Percentiles rank a stretch among this genome's conserved stretches.
Evolutionary conservation across 1,140 invertebrate genomes (phyloP).

Genomic region (Brachionus paranguensis): DNA sequence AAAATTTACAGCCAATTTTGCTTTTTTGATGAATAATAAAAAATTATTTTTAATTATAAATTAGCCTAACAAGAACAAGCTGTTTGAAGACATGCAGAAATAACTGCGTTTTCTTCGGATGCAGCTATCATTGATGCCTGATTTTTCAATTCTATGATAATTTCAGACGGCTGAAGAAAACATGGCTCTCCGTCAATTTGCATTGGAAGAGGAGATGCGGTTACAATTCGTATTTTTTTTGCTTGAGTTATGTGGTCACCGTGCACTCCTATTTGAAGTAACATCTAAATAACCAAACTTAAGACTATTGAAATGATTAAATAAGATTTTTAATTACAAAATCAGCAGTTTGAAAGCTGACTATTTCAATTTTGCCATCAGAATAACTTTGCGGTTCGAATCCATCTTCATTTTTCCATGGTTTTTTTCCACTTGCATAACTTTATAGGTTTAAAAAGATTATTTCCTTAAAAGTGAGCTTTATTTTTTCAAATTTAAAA

Average conservation of each 20-base stretch:
- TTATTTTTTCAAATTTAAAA: background rate
- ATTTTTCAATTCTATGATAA: slow-evolving; percentile 23
- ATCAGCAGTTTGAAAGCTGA: slow-evolving; percentile 29
- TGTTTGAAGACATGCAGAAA: background rate
- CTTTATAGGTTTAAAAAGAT: background rate
- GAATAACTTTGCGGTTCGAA: slow-evolving; percentile 11
- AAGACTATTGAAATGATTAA: background rate
- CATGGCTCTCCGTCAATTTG: slow-evolving; percentile 39
- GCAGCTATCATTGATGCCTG: slow-evolving; percentile 7
- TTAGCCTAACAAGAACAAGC: background rate
- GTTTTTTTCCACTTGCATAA: slow-evolving; percentile 35
- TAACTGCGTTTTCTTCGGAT: background rate
- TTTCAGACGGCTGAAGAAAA: slow-evolving; percentile 10
- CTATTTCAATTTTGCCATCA: slow-evolving; percentile 38
- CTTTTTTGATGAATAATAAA: background rate
- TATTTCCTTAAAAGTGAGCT: background rate
- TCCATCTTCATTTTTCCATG: slow-evolving; percentile 29
- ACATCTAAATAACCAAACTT: background rate
- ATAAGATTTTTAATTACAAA: background rate
- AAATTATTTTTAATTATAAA: background rate
- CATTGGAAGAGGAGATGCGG: slow-evolving; percentile 2
- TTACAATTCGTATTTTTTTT: background rate
- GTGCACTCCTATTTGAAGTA: slow-evolving; percentile 19
- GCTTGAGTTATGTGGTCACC: slow-evolving; percentile 37
- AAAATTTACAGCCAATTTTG: background rate